Conservation (phyloP, 2,113 vertebrate species). For the Oreochromis niloticus region DNA sequence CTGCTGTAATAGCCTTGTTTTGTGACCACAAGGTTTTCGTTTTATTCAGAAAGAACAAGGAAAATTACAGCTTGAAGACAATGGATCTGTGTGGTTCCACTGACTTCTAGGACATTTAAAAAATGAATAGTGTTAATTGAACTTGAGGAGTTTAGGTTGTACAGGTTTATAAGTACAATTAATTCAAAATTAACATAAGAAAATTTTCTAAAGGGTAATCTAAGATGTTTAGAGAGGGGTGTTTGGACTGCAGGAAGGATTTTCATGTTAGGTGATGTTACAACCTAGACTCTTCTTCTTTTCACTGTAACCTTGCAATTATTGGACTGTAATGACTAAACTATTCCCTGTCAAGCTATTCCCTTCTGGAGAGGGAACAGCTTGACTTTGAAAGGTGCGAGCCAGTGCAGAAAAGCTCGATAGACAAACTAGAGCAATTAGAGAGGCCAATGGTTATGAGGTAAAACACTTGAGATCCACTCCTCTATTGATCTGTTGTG, state of each 20-base stretch:
- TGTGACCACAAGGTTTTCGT: background rate
- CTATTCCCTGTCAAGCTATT: background rate
- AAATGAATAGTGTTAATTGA: background rate
- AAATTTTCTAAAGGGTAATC: background rate
- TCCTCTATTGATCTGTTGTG: background rate
- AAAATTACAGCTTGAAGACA: background rate
- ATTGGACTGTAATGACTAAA: background rate
- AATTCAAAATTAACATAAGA: background rate
- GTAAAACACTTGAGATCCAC: background rate
- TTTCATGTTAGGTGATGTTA: background rate
- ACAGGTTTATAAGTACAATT: background rate
- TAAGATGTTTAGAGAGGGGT: background rate
- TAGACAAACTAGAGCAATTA: background rate
- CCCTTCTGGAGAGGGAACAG: background rate
- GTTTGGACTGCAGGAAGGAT: background rate
- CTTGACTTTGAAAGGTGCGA: background rate
- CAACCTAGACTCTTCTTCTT: background rate
- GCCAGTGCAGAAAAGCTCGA: background rate
- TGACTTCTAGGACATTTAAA: background rate
- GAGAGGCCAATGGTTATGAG: background rate
- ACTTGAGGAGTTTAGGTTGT: background rate
- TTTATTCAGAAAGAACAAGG: background rate
- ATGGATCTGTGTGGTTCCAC: background rate
- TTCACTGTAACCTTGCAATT: background rate
- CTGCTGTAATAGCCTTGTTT: background rate